Evolutionary conservation across 2,797 vertebrate species (phyloP).

Genomic region (Phataginus tetradactyla): DNA sequence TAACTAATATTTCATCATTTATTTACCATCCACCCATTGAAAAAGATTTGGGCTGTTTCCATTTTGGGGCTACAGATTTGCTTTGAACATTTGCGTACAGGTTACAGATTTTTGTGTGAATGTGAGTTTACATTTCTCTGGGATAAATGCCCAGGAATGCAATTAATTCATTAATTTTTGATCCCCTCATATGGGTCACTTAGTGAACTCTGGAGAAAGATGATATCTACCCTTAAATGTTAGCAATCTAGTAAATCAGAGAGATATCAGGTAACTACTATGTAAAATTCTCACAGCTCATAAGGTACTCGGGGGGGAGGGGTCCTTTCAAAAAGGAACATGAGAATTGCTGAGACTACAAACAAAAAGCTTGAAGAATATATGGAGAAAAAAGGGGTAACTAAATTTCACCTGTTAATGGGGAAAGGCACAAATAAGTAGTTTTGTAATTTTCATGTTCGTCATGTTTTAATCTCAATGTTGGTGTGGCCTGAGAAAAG

Average conservation of each 20-base stretch:
- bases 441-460: not conserved
- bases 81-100: not conserved
- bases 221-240: not conserved
- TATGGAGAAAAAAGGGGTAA: not conserved
- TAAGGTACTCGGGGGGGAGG: not conserved
- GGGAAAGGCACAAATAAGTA: not conserved
- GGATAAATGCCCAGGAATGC: not conserved
- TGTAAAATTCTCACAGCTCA: not conserved
- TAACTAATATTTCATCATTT: not conserved
- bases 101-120: not conserved
- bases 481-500: not conserved
- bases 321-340: not conserved
- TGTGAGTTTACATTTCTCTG: not conserved
- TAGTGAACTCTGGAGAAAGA: not conserved
- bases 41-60: not conserved
- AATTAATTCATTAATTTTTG: not conserved
- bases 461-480: not conserved
- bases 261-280: not conserved
- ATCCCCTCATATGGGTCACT: not conserved
- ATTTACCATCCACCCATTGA: not conserved
- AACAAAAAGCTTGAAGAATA: not conserved
- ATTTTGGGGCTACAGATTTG: not conserved
- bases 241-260: not conserved
- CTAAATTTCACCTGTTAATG: not conserved
- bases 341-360: not conserved